Evolutionary conservation across 2,888 invertebrate genomes (phyloP).

Genomic region (Eubasilissa splendida): DNA sequence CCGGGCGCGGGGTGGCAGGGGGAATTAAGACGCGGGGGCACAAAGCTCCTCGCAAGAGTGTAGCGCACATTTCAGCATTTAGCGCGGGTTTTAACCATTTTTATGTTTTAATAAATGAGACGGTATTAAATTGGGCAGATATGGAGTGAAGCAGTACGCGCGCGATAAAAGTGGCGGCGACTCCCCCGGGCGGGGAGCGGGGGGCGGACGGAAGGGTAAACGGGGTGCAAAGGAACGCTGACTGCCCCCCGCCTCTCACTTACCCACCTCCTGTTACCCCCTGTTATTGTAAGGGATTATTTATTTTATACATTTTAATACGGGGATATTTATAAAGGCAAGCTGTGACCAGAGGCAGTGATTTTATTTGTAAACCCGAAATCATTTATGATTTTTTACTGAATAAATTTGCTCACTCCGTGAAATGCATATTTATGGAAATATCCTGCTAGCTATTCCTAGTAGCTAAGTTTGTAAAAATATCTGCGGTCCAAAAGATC

Average conservation of each 20-base stretch:
- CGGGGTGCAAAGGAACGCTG: constrained; percentile 40
- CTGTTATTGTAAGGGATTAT: constrained; percentile 47
- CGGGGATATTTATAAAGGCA: constrained; percentile 34
- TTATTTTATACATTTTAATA: constrained; percentile 47
- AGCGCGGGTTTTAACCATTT: constrained; percentile 58
- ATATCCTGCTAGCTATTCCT: no score
- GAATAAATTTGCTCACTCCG: not conserved
- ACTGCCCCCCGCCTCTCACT: not conserved
- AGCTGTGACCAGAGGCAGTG: constrained; percentile 30
- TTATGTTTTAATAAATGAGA: constrained; percentile 59
- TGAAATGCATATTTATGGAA: no score
- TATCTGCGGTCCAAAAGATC: no score
- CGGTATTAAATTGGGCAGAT: constrained; percentile 58
- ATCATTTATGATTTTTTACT: constrained; percentile 4
- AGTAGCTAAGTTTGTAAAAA: no score
- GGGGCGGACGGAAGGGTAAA: constrained; percentile 10
- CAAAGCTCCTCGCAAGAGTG: constrained; percentile 38
- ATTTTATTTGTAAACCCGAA: constrained; percentile 26
- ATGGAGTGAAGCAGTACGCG: constrained; percentile 56
- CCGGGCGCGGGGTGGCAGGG: constrained; percentile 5
- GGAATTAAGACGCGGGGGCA: constrained; percentile 29
- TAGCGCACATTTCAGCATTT: constrained; percentile 57
- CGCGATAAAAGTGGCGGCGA: constrained; percentile 51
- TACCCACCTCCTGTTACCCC: not conserved
- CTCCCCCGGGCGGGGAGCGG: constrained; percentile 5